Evolutionary conservation across 2,888 invertebrate species (phyloP).

Genomic region (Leucania comma): DNA sequence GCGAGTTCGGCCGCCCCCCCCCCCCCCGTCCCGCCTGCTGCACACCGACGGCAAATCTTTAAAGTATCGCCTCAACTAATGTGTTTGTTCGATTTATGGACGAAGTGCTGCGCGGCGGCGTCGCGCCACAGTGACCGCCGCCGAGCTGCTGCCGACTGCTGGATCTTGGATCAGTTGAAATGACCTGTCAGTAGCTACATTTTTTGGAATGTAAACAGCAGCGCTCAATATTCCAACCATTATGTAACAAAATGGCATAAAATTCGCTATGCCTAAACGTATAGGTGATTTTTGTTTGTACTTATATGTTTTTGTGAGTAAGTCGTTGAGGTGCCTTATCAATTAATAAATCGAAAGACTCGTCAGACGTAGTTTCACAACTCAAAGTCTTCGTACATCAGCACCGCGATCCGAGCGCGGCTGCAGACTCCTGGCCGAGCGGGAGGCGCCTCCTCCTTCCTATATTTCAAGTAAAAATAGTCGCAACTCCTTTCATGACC

Average conservation of each 20-base stretch:
- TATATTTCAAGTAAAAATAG: slow-evolving; percentile 67
- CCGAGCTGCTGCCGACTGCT: not conserved
- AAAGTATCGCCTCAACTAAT: slow-evolving; percentile 74
- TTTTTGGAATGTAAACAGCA: not conserved
- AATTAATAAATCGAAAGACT: not conserved
- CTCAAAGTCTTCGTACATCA: slow-evolving; percentile 7
- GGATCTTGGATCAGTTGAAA: not conserved
- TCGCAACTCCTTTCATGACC: slow-evolving; percentile 68
- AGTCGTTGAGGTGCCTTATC: too few species aligned
- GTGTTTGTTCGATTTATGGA: slow-evolving; percentile 71
- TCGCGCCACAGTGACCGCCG: not conserved
- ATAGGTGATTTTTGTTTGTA: too few species aligned
- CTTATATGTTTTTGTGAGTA: too few species aligned
- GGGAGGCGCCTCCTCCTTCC: slow-evolving; percentile 48
- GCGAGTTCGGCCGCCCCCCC: slow-evolving; percentile 65
- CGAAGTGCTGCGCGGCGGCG: slow-evolving; percentile 40
- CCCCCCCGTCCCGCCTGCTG: slow-evolving; percentile 58
- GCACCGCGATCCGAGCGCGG: slow-evolving; percentile 43
- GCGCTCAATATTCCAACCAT: not conserved
- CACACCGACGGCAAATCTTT: slow-evolving; percentile 72
- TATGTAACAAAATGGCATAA: not conserved
- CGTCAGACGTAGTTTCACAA: not conserved
- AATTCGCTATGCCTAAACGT: too few species aligned
- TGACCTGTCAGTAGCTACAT: not conserved
- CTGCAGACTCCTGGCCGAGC: slow-evolving; percentile 19